Evolutionary conservation across 2,113 vertebrate genomes (phyloP).

Genomic region (Cephalopholis sonnerati): DNA sequence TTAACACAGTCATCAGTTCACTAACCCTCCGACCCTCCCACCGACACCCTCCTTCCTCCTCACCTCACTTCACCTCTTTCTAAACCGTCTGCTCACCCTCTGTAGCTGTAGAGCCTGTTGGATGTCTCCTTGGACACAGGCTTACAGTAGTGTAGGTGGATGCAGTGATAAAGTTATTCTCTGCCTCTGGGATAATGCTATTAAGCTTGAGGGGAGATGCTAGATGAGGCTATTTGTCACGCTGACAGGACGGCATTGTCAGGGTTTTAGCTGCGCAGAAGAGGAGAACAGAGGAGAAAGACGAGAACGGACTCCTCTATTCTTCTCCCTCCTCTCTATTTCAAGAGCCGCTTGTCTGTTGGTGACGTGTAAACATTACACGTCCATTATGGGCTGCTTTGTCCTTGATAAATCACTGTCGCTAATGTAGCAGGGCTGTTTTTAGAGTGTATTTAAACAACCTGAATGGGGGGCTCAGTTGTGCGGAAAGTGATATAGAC

Average conservation of each 20-base stretch:
- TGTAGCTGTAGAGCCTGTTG: slow-evolving; percentile 36
- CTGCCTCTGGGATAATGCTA: slow-evolving; percentile 79
- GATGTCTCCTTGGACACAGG: slow-evolving; percentile 39
- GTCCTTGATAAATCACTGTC: slow-evolving; percentile 81
- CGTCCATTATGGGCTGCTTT: slow-evolving; percentile 77
- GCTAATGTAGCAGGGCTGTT: slow-evolving; percentile 51
- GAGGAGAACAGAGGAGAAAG: slow-evolving; percentile 72
- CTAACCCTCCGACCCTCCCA: slow-evolving; percentile 48
- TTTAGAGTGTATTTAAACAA: slow-evolving; percentile 50
- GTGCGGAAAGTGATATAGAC: slow-evolving; percentile 43
- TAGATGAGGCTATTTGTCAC: slow-evolving; percentile 83
- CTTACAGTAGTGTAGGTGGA: slow-evolving; percentile 65
- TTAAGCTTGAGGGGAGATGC: slow-evolving; percentile 79
- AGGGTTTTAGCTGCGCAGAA: slow-evolving; percentile 73
- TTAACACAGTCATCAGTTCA: slow-evolving; percentile 77
- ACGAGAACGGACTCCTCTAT: slow-evolving; percentile 68
- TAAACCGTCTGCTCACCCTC: slow-evolving; percentile 19
- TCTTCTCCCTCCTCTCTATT: slow-evolving; percentile 73
- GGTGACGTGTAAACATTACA: slow-evolving; percentile 79
- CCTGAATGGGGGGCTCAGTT: slow-evolving; percentile 21
- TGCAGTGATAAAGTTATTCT: slow-evolving; percentile 79
- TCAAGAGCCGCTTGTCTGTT: slow-evolving; percentile 68
- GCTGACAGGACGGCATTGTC: slow-evolving; percentile 83
- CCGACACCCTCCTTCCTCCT: slow-evolving; percentile 35
- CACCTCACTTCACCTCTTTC: slow-evolving; percentile 52